Base-by-base conservation (phyloP, 2,888 invertebrate genomes). In the Druceiella hillmani region DNA sequence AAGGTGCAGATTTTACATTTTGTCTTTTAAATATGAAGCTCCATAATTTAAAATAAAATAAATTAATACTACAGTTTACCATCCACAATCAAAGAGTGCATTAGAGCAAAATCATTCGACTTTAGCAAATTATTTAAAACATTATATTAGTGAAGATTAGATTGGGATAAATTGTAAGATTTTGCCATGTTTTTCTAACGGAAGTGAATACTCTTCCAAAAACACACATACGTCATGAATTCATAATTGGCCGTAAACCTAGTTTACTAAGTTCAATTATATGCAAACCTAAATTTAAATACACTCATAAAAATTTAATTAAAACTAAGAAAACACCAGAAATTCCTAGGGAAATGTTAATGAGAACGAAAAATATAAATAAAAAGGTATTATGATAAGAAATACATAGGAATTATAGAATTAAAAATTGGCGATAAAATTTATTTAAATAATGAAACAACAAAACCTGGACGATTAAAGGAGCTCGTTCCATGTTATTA, bases 101-200 rank as follows among this genome's bases (percentile, higher is more conserved):
- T n/a, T n/a, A n/a, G n/a, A n/a, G n/a, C n/a, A n/a, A n/a, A n/a
- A n/a, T n/a, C n/a, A n/a, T n/a, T n/a, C n/a, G n/a, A n/a, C n/a
- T n/a, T n/a, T n/a, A n/a, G n/a, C n/a, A n/a, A n/a, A 53, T 7
- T 52, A 51, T 40, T 12, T 57, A 5, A 50, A 51, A 38, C 52
- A 56, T 37, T 56, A 45, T 37, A 51, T 55, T 2, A 50, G 48
- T 2, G 2, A 33, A 25, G 40, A 52, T n/a, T n/a, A n/a, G n/a
- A n/a, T n/a, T n/a, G n/a, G n/a, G n/a, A n/a, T n/a, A n/a, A n/a
- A n/a, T n/a, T n/a, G n/a, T n/a, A n/a, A n/a, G n/a, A n/a, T n/a
- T n/a, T n/a, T n/a, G n/a, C n/a, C n/a, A n/a, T n/a, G n/a, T n/a
- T n/a, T n/a, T n/a, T n/a, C n/a, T n/a, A n/a, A n/a, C n/a, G n/a